Conservation (phyloP, 2,888 invertebrate genomes). For the Drosophila nr. medialis region DNA sequence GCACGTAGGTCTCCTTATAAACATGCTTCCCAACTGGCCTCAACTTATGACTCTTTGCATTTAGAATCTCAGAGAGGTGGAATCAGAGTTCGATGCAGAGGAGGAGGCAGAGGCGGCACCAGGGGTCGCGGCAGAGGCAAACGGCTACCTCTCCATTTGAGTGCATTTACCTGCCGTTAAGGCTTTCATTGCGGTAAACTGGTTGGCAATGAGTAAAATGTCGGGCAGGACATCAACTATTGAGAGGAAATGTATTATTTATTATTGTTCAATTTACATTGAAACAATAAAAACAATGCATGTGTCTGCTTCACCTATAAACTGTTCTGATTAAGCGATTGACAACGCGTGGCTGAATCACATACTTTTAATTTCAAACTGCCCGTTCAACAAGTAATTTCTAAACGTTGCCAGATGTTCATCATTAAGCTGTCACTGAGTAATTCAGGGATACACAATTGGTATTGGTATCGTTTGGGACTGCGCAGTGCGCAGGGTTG, state of each 20-base stretch:
- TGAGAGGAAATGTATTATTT: not conserved
- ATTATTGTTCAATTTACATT: not conserved
- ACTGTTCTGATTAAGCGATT: too few relatives aligned
- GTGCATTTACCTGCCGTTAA: not conserved
- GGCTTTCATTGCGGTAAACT: not conserved
- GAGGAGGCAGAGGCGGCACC: not conserved
- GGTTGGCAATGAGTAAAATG: not conserved
- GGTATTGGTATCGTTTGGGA: slow-evolving; percentile 28
- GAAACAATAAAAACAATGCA: not conserved
- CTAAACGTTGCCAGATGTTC: slow-evolving; percentile 5
- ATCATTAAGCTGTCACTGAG: not conserved
- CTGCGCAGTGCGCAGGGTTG: slow-evolving; percentile 56
- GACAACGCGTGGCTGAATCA: not conserved
- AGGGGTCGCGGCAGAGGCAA: not conserved
- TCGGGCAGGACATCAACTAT: not conserved
- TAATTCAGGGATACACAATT: slow-evolving; percentile 27
- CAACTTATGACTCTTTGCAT: not conserved
- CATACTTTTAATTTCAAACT: not conserved
- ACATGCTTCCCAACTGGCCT: not conserved
- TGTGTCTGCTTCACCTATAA: not conserved
- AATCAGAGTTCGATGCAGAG: not conserved
- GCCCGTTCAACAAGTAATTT: slow-evolving; percentile 28
- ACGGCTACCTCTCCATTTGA: not conserved
- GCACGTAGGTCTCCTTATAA: not conserved
- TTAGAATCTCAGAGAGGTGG: too few relatives aligned